Base-by-base conservation (phyloP, 2,113 vertebrate species). In the Bujurquina vittata region DNA sequence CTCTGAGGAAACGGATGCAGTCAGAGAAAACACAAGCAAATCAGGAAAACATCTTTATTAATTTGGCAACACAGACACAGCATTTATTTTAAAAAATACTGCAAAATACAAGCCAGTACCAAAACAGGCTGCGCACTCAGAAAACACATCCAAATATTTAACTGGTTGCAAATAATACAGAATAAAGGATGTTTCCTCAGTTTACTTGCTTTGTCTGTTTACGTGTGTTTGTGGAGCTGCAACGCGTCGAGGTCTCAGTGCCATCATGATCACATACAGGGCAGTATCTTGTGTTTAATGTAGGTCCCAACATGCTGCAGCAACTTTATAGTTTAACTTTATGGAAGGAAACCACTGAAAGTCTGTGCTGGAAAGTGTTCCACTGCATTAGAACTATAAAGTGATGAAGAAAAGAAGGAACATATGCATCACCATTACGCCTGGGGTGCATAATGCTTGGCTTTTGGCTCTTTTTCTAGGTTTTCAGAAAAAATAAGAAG, bases 371-470 rank as follows among this genome's bases (percentile, higher is more conserved):
- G 3, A 72, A 31, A 52, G 65, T n/a, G 46, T 54, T 72, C 67
- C 46, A 52, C 67, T 14, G 52, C 46, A 52, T 72, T 72, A 72
- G 67, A 52, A 31, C 46, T 72, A 54, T 18, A 72, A 52, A 72
- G 67, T 72, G 67, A 72, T 72, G 40, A 72, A 72, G 26, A 52
- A 52, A 46, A 72, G 46, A 72, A 54, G 26, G 67, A 72, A 72
- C 46, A 31, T n/a, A 31, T 31, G 26, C 46, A 14, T 54, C 17
- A 72, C 67, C 17, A 8, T 54, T 72, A n/a, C 29, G 43, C 6
- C 10, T 31, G 31, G 31, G 17, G 29, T 72, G 46, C 46, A n/a
- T 72, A 72, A 72, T 31, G 17, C 26, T 72, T 54, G 46, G 12
- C n/a, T 56, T 56, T 10, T 35, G 35, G 8, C 54, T 22, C 52